These are phyloP conservation scores for Drosophila dunni DNA, from an alignment of 1,140 invertebrate genomes.

Conservation along the genomic window DNA sequence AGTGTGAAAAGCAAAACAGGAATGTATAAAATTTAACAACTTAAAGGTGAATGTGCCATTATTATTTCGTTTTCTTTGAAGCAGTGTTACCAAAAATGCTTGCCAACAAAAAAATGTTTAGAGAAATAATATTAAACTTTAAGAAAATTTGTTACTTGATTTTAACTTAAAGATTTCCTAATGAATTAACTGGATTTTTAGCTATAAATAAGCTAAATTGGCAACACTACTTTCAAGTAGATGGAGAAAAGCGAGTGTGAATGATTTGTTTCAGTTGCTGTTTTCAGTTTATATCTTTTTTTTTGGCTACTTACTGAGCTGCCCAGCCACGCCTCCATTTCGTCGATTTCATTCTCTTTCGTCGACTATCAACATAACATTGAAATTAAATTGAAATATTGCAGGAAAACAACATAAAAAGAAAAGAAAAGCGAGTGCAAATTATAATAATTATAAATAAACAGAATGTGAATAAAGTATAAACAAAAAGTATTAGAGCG, in stretches of 20 bases:
- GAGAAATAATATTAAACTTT: too few relatives aligned
- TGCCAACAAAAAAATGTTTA: too few relatives aligned
- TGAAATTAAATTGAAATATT: constrained; percentile 61
- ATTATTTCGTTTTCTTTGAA: too few relatives aligned
- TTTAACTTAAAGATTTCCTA: too few relatives aligned
- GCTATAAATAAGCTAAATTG: too few relatives aligned
- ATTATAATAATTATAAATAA: constrained; percentile 46
- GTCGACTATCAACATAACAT: constrained; percentile 86
- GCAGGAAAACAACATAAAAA: constrained; percentile 51
- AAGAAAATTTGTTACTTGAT: too few relatives aligned
- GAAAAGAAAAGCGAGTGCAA: constrained; percentile 33
- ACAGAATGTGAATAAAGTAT: constrained; percentile 27
- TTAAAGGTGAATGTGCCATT: constrained; percentile 31
- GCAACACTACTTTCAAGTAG: not conserved
- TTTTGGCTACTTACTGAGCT: constrained; percentile 86
- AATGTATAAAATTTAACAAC: constrained; percentile 46
- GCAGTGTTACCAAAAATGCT: too few relatives aligned
- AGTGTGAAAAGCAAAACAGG: not conserved
- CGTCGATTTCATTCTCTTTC: constrained; percentile 95
- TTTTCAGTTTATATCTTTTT: constrained; percentile 1
- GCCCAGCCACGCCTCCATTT: constrained; percentile 96
- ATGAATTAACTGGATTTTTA: too few relatives aligned
- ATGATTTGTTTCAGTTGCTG: constrained; percentile 44
- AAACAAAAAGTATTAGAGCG: constrained; percentile 52
- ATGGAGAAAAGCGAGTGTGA: constrained; percentile 37